Conservation (phyloP, 2,888 invertebrate genomes). For the Ophioninae sp. region DNA sequence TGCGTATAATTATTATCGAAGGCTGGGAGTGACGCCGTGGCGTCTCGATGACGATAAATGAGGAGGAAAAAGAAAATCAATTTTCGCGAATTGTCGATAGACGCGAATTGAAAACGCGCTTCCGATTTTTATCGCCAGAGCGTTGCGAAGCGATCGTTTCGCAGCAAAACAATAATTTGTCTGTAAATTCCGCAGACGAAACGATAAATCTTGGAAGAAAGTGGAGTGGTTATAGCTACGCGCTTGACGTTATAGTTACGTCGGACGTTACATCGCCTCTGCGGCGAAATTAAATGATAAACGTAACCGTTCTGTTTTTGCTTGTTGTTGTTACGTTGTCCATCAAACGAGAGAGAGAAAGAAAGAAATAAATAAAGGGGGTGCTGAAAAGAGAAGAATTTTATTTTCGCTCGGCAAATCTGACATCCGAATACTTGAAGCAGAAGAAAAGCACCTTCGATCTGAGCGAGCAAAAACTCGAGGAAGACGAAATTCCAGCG, state of each 20-base stretch:
- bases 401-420: slow-evolving; percentile 57
- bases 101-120: not conserved
- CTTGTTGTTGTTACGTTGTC: slow-evolving; percentile 44
- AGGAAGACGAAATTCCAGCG: slow-evolving; percentile 60
- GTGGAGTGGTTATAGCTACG: slow-evolving; percentile 26
- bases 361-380: not conserved
- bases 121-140: slow-evolving; percentile 9
- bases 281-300: slow-evolving; percentile 51
- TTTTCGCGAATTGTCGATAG: not conserved
- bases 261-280: slow-evolving; percentile 42
- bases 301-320: slow-evolving; percentile 43
- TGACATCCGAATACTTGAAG: slow-evolving; percentile 22
- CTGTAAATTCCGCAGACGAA: slow-evolving; percentile 25
- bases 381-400: slow-evolving; percentile 48
- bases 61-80: not conserved
- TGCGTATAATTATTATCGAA: not conserved
- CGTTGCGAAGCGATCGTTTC: slow-evolving; percentile 12
- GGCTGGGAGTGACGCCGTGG: not conserved
- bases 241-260: slow-evolving; percentile 28
- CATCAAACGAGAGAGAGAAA: not conserved
- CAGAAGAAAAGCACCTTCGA: slow-evolving; percentile 46
- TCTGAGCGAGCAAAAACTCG: slow-evolving; percentile 56
- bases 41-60: not conserved
- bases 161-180: slow-evolving; percentile 3
- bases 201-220: slow-evolving; percentile 38